These are phyloP conservation scores for Callospermophilus lateralis DNA, from an alignment of 2,113 vertebrate genomes.

Conservation along the genomic window DNA sequence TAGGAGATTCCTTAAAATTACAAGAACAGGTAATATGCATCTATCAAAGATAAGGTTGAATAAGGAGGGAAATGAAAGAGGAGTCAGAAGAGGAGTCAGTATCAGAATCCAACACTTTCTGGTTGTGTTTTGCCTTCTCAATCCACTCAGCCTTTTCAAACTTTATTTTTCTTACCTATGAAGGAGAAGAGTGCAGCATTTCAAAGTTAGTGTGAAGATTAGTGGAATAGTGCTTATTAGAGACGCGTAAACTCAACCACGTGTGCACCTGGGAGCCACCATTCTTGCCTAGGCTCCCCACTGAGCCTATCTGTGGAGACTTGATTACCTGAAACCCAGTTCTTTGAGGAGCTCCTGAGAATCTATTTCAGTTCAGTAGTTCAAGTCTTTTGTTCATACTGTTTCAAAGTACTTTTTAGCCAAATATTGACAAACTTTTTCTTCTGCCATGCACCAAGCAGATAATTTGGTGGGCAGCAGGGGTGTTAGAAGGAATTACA, in stretches of 20 bases:
- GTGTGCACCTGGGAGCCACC: background rate
- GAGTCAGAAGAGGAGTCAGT: background rate
- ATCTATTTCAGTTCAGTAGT: background rate
- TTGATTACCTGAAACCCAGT: background rate
- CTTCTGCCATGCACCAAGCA: background rate
- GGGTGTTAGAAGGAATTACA: background rate
- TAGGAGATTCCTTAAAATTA: background rate
- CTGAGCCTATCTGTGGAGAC: background rate
- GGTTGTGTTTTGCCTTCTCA: background rate
- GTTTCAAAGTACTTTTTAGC: background rate
- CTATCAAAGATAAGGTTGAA: background rate
- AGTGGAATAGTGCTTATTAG: background rate
- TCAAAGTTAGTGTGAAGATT: background rate
- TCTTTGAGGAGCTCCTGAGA: background rate
- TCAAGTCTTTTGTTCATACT: background rate
- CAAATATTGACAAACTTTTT: background rate
- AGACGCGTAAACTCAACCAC: background rate
- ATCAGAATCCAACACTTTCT: background rate
- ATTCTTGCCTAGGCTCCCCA: too few relatives aligned
- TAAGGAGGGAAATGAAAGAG: background rate
- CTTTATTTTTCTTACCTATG: background rate
- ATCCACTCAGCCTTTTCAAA: background rate
- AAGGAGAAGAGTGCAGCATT: background rate
- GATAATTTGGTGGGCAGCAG: background rate
- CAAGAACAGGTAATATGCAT: background rate